Conservation (phyloP, 2,888 invertebrate species). For the Tethea ocularis region DNA sequence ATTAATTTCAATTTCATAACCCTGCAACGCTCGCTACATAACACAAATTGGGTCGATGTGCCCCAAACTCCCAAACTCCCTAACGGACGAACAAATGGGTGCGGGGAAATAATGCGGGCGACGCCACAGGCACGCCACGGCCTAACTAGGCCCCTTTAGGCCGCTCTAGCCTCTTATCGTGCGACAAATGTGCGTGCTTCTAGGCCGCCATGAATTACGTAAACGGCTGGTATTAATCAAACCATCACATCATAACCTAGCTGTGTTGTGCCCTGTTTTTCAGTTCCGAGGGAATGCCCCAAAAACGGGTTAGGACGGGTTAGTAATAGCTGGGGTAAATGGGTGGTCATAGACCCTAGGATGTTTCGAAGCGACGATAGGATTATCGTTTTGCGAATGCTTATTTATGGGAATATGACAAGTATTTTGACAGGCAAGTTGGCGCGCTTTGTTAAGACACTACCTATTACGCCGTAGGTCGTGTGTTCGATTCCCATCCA, state of each 20-base stretch:
- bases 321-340: background rate
- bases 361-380: background rate
- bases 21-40: slow-evolving; percentile 3
- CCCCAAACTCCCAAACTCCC: slow-evolving; percentile 26
- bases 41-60: slow-evolving; percentile 13
- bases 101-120: slow-evolving; percentile 15
- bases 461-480: no score
- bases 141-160: slow-evolving; percentile 11
- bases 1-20: slow-evolving; percentile 8
- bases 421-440: no score
- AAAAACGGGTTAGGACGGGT: slow-evolving; percentile 11
- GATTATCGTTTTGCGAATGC: no score
- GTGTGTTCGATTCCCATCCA: no score
- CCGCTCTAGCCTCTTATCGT: slow-evolving; percentile 38
- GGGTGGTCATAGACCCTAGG: background rate
- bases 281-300: slow-evolving; percentile 17
- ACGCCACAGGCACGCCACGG: slow-evolving; percentile 8
- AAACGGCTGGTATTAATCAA: slow-evolving; percentile 59
- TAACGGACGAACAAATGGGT: slow-evolving; percentile 22
- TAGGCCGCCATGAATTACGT: slow-evolving; percentile 53
- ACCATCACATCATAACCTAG: slow-evolving; percentile 55
- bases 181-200: slow-evolving; percentile 56
- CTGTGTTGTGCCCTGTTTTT: slow-evolving; percentile 21
- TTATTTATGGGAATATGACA: background rate
- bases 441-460: no score